Base-by-base conservation (phyloP, 2,797 vertebrate genomes). In the Syncerus caffer region DNA sequence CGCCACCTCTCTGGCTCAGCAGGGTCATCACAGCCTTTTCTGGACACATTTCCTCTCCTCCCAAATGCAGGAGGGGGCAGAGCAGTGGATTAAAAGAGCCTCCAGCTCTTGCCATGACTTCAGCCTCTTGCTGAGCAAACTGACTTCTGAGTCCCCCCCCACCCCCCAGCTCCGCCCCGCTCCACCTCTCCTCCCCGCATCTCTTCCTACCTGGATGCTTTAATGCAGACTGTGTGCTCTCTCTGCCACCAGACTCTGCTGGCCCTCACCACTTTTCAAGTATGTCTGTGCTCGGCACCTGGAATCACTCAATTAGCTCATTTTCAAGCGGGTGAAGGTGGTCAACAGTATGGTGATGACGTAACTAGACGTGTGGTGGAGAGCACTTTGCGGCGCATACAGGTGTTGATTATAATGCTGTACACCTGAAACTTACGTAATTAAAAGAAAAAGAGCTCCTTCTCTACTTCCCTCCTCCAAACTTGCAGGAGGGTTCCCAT, bases 131-230 rank as follows among this genome's bases (percentile, higher is more conserved):
- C n/a, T 51, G 31, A 25, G n/a, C 21, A 82, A n/a, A 23, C 60
- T 19, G 74, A 80, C 51, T 86, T 71, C 38, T 13, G 90, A 14
- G 3, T 67, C 10, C 47, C 34, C 6, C 34, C 34, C 34, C 34
- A 34, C 34, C 34, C 11, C 8, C 16, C 2, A 62, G 3, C 1
- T 3, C 38, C 1, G 19, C 1, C 4, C 4, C 10, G 0, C 4
- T 21, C 25, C 4, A 3, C 4, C 34, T 15, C 80, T 23, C 29
- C n/a, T 78, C 42, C 38, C 8, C 31, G 55, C 10, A 27, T 34
- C 5, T 55, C 25, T 74, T 80, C 83, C 62, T 45, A 17, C 86
- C 21, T 27, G 9, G 25, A 51, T 50, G 29, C 84, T 92, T 34
- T 76, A 7, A 2, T 31, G 58, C 16, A 82, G 58, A 34, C 31